A percentile compares a stretch with the other conserved stretches of the same genome.
Evolutionary conservation across 2,888 invertebrate genomes (phyloP).

Genomic region (Cerceris rybyensis): DNA sequence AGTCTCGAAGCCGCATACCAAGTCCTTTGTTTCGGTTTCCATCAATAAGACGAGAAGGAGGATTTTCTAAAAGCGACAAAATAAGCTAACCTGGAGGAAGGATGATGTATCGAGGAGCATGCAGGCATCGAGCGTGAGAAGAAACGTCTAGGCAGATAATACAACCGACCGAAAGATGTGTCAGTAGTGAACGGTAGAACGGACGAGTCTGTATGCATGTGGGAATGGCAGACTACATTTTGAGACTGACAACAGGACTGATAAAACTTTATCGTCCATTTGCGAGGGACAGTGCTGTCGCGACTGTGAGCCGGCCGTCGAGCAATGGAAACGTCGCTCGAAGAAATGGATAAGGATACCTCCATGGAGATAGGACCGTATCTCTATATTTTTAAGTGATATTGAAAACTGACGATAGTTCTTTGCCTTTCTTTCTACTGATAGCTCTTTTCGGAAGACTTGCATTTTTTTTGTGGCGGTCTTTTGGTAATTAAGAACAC

Average conservation of each 20-base stretch:
- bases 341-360: conserved; percentile 57
- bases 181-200: conserved; percentile 67
- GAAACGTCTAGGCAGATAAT: conserved; percentile 64
- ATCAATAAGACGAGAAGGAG: no score
- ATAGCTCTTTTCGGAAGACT: not conserved
- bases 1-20: no score
- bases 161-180: conserved; percentile 62
- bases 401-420: conserved; percentile 27
- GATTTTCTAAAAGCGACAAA: no score
- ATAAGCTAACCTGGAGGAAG: no score
- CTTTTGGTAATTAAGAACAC: no score
- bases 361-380: conserved; percentile 47
- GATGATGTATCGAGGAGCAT: conserved; percentile 6
- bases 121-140: conserved; percentile 41
- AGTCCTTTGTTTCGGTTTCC: not conserved
- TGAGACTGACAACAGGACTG: conserved; percentile 63
- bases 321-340: conserved; percentile 42
- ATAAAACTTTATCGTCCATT: conserved; percentile 71
- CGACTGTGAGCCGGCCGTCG: conserved; percentile 29
- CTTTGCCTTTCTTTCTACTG: not conserved
- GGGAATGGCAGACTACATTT: conserved; percentile 52
- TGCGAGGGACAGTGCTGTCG: conserved; percentile 51
- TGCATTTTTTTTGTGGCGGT: no score
- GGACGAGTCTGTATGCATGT: conserved; percentile 32
- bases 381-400: conserved; percentile 40